Evolutionary conservation across 2,113 vertebrate genomes (phyloP).

Genomic region (Cacatua alba): DNA sequence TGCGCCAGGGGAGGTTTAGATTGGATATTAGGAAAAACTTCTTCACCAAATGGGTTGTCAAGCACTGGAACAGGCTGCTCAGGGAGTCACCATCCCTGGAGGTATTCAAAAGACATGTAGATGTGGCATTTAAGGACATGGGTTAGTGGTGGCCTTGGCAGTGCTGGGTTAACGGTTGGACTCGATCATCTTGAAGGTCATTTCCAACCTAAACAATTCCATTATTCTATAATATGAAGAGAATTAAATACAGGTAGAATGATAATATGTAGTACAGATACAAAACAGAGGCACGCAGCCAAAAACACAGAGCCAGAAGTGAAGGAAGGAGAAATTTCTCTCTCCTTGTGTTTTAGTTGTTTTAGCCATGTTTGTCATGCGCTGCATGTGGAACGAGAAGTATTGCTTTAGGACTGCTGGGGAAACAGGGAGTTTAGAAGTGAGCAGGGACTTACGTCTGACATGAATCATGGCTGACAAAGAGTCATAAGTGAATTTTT

Average conservation of each 20-base stretch:
- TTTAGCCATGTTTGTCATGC: background rate
- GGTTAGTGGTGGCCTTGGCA: background rate
- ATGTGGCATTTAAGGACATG: background rate
- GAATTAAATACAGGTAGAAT: background rate
- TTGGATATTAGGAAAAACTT: background rate
- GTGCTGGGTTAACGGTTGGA: background rate
- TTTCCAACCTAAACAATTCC: background rate
- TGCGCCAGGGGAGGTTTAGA: background rate
- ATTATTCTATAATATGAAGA: background rate
- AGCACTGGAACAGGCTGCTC: background rate
- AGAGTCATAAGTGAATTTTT: background rate
- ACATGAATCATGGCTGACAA: background rate
- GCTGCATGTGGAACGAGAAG: background rate
- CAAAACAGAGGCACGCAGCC: background rate
- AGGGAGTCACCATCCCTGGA: background rate
- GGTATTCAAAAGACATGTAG: background rate
- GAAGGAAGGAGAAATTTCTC: background rate
- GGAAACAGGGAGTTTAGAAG: background rate
- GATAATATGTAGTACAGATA: accelerated
- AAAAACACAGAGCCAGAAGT: background rate
- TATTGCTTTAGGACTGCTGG: background rate
- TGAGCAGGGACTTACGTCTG: background rate
- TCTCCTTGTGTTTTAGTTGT: background rate
- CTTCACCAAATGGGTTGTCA: background rate
- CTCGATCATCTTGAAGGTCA: background rate